Percentiles rank a stretch among this genome's conserved stretches.
phyloP scores from a whole-genome alignment of 2,797 vertebrate genomes.

The Ptychadena robeensis region DNA sequence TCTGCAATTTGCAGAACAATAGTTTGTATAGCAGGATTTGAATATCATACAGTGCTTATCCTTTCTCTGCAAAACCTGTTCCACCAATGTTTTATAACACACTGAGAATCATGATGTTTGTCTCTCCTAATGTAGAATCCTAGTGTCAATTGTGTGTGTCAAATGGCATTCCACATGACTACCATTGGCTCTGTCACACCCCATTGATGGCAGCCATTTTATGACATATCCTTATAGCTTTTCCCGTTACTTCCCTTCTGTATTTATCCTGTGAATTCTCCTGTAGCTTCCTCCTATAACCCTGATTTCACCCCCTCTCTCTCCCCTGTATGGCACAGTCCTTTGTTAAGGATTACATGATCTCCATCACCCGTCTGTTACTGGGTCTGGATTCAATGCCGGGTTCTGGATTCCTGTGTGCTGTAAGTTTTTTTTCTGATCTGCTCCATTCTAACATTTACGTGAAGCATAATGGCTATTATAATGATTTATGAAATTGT shows the following conservation, averaged over 20 bases:
- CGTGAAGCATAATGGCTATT: not conserved
- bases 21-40: too few relatives aligned
- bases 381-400: conserved; percentile 86
- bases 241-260: not conserved
- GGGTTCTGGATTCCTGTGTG: conserved; percentile 84
- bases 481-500: too few relatives aligned
- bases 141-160: not conserved
- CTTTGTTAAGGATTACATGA: conserved; percentile 89
- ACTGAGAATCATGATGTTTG: not conserved
- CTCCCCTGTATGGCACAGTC: conserved; percentile 70
- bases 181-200: not conserved
- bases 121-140: not conserved
- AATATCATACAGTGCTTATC: too few relatives aligned
- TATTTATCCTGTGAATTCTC: not conserved
- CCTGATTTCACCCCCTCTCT: not conserved
- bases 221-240: not conserved
- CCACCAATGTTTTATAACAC: too few relatives aligned
- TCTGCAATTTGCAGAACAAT: too few relatives aligned
- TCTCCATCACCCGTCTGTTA: conserved; percentile 84
- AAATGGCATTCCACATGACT: not conserved
- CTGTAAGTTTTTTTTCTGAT: conserved; percentile 72
- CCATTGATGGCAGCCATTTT: not conserved
- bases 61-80: too few relatives aligned
- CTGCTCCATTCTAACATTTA: not conserved
- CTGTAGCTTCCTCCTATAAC: not conserved